Conservation (phyloP, 37 sponge, comb jelly and placozoan species). For the Geodia barretti region DNA sequence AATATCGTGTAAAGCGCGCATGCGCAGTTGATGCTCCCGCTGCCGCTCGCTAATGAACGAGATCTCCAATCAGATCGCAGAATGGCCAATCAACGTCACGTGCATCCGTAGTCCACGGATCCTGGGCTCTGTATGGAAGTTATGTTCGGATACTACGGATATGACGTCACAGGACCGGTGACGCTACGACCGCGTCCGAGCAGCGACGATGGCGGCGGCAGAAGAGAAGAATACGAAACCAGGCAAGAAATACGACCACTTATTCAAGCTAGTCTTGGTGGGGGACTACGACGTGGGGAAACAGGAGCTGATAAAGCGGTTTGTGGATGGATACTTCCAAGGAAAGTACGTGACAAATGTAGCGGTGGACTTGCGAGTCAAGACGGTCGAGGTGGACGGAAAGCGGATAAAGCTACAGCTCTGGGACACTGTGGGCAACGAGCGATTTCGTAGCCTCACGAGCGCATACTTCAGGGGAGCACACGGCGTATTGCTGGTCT, state of each 20-base stretch:
- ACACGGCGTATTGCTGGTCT: slow-evolving; percentile 4
- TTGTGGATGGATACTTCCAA: background rate
- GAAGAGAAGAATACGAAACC: background rate
- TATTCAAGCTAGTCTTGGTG: slow-evolving; percentile 7
- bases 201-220: background rate
- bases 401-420: slow-evolving; percentile 6
- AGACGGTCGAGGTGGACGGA: slow-evolving; percentile 1
- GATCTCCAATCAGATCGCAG: too few relatives aligned
- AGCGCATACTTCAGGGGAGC: slow-evolving; percentile 11
- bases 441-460: background rate
- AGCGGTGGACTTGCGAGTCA: slow-evolving; percentile 1
- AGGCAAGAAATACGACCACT: background rate
- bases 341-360: slow-evolving; percentile 4
- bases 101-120: too few relatives aligned
- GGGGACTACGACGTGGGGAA: slow-evolving; percentile 11
- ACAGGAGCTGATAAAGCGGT: slow-evolving; percentile 11
- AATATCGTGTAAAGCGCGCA: too few relatives aligned
- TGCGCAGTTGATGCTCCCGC: too few relatives aligned
- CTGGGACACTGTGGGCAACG: slow-evolving; percentile 14
- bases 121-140: too few relatives aligned
- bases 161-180: too few relatives aligned
- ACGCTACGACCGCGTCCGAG: too few relatives aligned
- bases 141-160: too few relatives aligned
- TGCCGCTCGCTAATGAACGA: too few relatives aligned
- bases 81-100: too few relatives aligned